Percentiles rank a stretch among this genome's conserved stretches.
These are phyloP conservation scores for Fratercula arctica DNA, from an alignment of 2,797 vertebrate genomes.

Conservation along the genomic window DNA sequence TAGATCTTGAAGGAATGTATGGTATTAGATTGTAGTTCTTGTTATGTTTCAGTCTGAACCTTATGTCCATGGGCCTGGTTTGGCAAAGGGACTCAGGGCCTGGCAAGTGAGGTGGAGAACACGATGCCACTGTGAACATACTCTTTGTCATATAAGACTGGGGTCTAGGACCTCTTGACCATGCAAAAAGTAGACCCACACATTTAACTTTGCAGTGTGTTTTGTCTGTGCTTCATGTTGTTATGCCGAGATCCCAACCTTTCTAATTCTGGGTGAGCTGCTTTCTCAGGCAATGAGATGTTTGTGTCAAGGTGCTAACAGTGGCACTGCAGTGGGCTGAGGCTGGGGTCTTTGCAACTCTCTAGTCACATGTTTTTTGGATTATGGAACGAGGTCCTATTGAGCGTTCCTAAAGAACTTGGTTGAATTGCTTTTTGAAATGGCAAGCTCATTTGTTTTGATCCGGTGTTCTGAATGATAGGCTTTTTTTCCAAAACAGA, in stretches of 20 bases:
- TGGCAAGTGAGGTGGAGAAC: neutral
- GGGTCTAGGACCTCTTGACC: neutral
- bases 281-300: neutral
- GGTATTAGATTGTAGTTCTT: neutral
- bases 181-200: neutral
- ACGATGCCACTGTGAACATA: rapidly evolving
- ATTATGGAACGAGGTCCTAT: neutral
- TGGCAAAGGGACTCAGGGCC: neutral
- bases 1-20: neutral
- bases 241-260: neutral
- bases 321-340: neutral
- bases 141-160: neutral
- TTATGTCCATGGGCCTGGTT: neutral
- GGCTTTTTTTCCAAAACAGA: neutral
- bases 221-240: neutral
- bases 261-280: neutral
- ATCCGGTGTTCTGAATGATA: neutral
- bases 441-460: neutral
- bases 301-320: neutral
- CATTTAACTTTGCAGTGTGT: neutral
- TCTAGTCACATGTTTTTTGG: neutral
- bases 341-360: neutral
- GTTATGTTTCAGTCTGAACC: neutral
- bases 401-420: neutral
- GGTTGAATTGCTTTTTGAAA: neutral